Percentiles rank a stretch among this genome's conserved stretches.
Conservation (phyloP, 2,888 invertebrate genomes). For the Dicyrtomina minuta region DNA sequence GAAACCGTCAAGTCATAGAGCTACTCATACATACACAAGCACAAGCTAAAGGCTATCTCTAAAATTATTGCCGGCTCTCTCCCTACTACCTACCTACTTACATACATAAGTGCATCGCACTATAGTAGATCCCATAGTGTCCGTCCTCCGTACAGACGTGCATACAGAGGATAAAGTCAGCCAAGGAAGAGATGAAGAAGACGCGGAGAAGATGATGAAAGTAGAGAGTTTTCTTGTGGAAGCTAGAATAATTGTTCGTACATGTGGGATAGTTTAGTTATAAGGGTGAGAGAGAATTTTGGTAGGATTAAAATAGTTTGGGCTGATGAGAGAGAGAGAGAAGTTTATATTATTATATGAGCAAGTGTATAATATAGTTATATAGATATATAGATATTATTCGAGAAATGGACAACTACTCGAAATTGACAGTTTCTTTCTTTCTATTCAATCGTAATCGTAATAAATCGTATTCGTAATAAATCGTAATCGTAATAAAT, state of each 20-base stretch:
- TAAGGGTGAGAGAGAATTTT: conserved; percentile 46
- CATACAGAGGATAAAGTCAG: conserved; percentile 25
- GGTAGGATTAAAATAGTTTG: conserved; percentile 53
- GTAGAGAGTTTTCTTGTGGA: conserved; percentile 18
- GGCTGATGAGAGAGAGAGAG: conserved; percentile 50
- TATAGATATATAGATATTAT: no score
- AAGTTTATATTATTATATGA: not conserved
- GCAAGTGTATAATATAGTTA: no score
- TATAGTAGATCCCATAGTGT: no score
- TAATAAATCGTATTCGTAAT: no score
- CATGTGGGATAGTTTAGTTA: conserved; percentile 26
- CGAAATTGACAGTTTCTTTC: no score
- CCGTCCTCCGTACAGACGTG: no score
- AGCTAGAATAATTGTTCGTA: conserved; percentile 15
- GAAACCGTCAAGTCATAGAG: no score
- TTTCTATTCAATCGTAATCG: no score
- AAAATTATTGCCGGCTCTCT: no score
- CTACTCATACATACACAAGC: not conserved
- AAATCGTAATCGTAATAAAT: no score
- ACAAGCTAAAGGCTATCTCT: not conserved
- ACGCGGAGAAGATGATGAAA: conserved; percentile 30
- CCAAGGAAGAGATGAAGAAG: conserved; percentile 19
- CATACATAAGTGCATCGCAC: not conserved
- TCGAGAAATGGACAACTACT: no score
- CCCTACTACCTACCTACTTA: not conserved